phyloP scores from a whole-genome alignment of 2,888 invertebrate species.

The Scaptomyza polygonia region DNA sequence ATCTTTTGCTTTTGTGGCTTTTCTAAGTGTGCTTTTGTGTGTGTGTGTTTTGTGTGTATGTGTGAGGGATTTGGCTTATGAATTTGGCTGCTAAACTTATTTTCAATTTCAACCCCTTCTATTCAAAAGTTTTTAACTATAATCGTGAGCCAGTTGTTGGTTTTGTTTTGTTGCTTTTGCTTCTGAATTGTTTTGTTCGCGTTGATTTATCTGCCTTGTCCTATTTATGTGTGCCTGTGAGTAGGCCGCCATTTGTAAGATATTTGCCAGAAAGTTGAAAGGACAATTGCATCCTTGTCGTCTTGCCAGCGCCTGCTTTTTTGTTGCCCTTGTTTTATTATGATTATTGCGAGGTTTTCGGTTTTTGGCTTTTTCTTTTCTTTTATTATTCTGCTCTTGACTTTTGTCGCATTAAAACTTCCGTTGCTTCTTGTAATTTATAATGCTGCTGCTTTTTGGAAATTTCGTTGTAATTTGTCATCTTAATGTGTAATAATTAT shows the following conservation, averaged over 20 bases:
- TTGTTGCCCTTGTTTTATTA: conserved; percentile 41
- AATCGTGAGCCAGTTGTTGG: conserved; percentile 49
- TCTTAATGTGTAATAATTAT: conserved; percentile 76
- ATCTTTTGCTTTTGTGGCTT: conserved; percentile 49
- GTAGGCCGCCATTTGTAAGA: conserved; percentile 76
- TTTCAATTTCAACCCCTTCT: conserved; percentile 66
- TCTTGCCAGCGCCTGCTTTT: conserved; percentile 59
- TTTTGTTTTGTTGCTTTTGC: conserved; percentile 38
- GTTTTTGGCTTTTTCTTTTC: background rate
- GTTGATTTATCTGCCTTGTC: conserved; percentile 72
- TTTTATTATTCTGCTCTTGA: conserved; percentile 53
- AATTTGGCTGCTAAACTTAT: conserved; percentile 59
- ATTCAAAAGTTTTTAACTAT: conserved; percentile 54
- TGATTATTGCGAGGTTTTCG: conserved; percentile 27
- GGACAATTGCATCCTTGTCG: conserved; percentile 60
- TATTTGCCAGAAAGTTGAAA: conserved; percentile 74
- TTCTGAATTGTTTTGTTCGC: conserved; percentile 57
- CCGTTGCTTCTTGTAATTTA: conserved; percentile 77
- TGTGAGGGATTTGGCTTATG: conserved; percentile 39
- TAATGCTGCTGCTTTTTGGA: conserved; percentile 68
- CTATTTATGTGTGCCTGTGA: conserved; percentile 62
- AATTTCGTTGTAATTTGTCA: conserved; percentile 72
- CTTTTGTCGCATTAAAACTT: conserved; percentile 79
- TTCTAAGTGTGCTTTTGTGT: conserved; percentile 9
- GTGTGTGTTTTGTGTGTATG: conserved; percentile 8